Percentiles rank a stretch among this genome's conserved stretches.
Evolutionary conservation across 2,113 vertebrate genomes (phyloP).

Genomic region (Peromyscus californicus): DNA sequence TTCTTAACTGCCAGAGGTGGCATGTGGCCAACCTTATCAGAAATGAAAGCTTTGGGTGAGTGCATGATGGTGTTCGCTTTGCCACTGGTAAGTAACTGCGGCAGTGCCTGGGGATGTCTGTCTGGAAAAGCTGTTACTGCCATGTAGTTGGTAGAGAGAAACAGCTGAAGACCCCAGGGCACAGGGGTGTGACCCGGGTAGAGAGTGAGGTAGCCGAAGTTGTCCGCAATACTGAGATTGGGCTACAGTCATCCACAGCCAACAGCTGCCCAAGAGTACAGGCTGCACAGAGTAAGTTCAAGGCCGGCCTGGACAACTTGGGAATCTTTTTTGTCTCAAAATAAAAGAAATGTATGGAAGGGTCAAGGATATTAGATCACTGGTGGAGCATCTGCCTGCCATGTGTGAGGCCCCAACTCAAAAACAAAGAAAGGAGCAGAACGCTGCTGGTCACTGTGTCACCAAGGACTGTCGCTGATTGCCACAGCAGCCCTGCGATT

Average conservation of each 20-base stretch:
- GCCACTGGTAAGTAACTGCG: background rate
- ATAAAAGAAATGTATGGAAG: background rate
- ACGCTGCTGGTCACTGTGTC: no score
- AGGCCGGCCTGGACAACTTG: background rate
- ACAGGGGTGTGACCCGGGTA: background rate
- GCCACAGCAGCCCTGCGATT: background rate
- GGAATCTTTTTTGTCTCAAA: background rate
- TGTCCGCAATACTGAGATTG: rapidly evolving
- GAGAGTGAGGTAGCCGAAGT: no score
- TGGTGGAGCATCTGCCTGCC: background rate
- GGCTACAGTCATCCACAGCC: background rate
- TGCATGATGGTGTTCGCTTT: background rate
- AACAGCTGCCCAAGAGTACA: no score
- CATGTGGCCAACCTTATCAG: background rate
- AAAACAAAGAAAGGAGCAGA: background rate
- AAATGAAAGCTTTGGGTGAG: background rate
- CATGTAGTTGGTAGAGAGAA: background rate
- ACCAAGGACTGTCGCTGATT: background rate
- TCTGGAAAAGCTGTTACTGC: background rate
- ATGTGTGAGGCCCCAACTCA: background rate
- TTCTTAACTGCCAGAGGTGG: rapidly evolving
- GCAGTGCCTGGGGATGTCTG: no score
- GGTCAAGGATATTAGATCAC: background rate
- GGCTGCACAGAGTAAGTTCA: background rate
- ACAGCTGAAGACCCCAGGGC: background rate